These are phyloP conservation scores for Varroa destructor DNA, from an alignment of 1,140 invertebrate species.

Conservation along the genomic window DNA sequence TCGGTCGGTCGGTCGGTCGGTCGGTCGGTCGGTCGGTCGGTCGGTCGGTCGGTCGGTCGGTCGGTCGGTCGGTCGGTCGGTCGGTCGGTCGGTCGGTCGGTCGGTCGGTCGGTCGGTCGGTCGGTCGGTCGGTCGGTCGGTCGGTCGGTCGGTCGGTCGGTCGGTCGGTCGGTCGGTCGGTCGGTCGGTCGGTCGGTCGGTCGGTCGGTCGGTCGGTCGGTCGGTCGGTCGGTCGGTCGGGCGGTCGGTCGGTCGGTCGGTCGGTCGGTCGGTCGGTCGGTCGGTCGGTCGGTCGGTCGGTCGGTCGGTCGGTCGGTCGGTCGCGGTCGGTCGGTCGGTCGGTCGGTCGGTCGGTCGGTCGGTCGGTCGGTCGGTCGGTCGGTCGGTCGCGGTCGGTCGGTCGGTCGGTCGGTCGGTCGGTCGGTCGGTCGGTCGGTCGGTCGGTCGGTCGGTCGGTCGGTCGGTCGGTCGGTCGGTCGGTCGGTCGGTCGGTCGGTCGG, in stretches of 20 bases:
- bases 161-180: slow-evolving; percentile 13
- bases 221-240: no score
- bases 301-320: no score
- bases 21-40: slow-evolving; percentile 13
- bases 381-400: not conserved
- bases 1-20: slow-evolving; percentile 13
- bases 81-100: slow-evolving; percentile 13
- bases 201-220: not conserved
- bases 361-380: no score
- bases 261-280: no score
- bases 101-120: slow-evolving; percentile 13
- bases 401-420: no score
- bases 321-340: no score
- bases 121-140: slow-evolving; percentile 13
- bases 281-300: no score
- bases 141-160: slow-evolving; percentile 13
- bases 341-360: not conserved
- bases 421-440: not conserved
- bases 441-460: no score
- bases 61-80: slow-evolving; percentile 13
- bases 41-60: slow-evolving; percentile 13
- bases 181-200: slow-evolving; percentile 13
- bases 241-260: no score
- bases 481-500: not conserved
- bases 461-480: not conserved